Evolutionary conservation across 2,797 vertebrate species (phyloP).

Genomic region (Pangasius mekongensis): DNA sequence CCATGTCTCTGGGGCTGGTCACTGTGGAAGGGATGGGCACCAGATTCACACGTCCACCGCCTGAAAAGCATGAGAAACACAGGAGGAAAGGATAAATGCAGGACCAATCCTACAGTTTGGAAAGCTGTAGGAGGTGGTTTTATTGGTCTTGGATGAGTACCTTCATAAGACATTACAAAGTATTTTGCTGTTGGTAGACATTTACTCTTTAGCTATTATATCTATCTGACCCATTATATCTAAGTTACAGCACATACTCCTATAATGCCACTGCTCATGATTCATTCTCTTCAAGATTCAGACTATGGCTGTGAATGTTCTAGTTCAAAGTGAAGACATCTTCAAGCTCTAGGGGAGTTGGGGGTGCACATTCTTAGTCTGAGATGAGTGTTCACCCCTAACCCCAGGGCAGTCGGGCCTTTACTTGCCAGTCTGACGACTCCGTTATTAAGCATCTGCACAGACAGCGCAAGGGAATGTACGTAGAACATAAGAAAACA

Average conservation of each 20-base stretch:
- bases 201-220: background rate
- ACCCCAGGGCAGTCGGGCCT: slow-evolving; percentile 53
- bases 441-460: slow-evolving; percentile 55
- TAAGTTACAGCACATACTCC: background rate
- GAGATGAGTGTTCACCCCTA: slow-evolving; percentile 51
- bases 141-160: background rate
- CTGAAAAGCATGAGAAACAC: slow-evolving; percentile 65
- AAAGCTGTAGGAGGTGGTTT: background rate
- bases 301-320: slow-evolving; percentile 9
- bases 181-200: background rate
- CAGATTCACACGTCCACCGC: slow-evolving; percentile 90
- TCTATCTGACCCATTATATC: background rate
- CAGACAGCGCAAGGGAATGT: slow-evolving; percentile 40
- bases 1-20: slow-evolving; percentile 91
- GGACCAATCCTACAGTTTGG: background rate
- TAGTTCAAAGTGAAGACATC: slow-evolving; percentile 68
- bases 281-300: background rate
- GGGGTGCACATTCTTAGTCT: slow-evolving; percentile 43
- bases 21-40: slow-evolving; percentile 88
- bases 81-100: background rate
- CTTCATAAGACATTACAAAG: background rate
- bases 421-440: slow-evolving; percentile 60
- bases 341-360: slow-evolving; percentile 56
- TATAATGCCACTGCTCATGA: slow-evolving; percentile 9
- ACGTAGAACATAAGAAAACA: slow-evolving; percentile 45